A percentile compares a stretch with the other conserved stretches of the same genome.
Conservation (phyloP, 2,888 invertebrate species). For the Cremastobaeus sp. region DNA sequence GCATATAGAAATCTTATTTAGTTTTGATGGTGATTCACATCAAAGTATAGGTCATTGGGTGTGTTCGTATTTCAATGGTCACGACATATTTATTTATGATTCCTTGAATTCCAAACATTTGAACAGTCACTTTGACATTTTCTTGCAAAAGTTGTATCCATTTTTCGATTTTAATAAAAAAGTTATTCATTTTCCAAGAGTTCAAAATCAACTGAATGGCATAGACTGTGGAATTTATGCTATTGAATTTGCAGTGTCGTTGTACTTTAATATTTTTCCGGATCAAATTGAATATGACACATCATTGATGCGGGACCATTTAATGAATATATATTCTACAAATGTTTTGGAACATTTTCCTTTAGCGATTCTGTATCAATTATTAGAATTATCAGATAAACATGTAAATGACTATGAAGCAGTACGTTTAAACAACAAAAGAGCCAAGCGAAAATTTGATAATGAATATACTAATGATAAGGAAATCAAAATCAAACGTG, state of each 20-base stretch:
- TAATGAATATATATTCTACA: slow-evolving; percentile 7
- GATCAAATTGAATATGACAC: slow-evolving; percentile 1
- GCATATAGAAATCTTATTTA: slow-evolving; percentile 29
- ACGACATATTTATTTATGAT: slow-evolving; percentile 21
- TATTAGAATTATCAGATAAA: not conserved
- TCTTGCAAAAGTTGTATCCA: slow-evolving; percentile 9
- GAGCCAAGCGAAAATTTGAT: too few relatives aligned
- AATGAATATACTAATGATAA: too few relatives aligned
- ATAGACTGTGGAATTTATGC: slow-evolving; percentile 25
- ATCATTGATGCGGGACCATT: slow-evolving; percentile 9
- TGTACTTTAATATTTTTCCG: slow-evolving; percentile 12
- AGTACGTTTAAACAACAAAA: too few relatives aligned
- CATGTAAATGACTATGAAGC: too few relatives aligned
- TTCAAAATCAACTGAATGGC: slow-evolving; percentile 16
- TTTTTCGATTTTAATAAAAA: slow-evolving; percentile 5
- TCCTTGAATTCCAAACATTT: slow-evolving; percentile 21
- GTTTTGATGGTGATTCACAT: not conserved
- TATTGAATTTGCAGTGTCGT: slow-evolving; percentile 5
- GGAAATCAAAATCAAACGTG: too few relatives aligned
- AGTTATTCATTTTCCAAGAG: slow-evolving; percentile 6
- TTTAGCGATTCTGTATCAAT: too few relatives aligned
- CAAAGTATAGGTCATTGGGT: slow-evolving; percentile 20
- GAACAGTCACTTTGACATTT: slow-evolving; percentile 12
- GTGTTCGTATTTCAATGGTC: slow-evolving; percentile 18
- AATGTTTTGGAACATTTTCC: slow-evolving; percentile 9